phyloP scores from a whole-genome alignment of 2,888 invertebrate genomes.

The Agrochola lota region DNA sequence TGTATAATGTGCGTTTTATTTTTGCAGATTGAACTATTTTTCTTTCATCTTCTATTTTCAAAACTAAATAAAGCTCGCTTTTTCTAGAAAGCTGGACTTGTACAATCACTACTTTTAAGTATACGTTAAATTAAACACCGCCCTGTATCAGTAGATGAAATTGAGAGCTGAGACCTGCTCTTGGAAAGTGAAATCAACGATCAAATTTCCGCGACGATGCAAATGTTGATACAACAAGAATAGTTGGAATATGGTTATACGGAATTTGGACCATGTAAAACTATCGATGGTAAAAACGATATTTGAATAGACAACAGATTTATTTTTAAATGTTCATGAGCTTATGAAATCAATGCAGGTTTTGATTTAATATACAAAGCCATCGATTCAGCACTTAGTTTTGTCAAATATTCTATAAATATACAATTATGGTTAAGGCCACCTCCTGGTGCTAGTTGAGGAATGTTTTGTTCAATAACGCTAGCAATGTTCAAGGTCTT shows the following conservation, averaged over 20 bases:
- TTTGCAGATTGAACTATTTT: background rate
- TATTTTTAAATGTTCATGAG: slow-evolving; percentile 14
- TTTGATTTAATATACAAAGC: too few species aligned
- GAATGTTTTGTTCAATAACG: background rate
- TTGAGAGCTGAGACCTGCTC: background rate
- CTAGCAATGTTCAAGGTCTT: background rate
- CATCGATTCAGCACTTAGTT: background rate
- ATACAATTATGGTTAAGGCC: background rate
- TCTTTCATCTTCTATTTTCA: background rate
- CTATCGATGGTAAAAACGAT: background rate
- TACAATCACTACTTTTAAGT: background rate
- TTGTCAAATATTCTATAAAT: background rate
- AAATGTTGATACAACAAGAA: slow-evolving; percentile 16
- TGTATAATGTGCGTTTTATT: background rate
- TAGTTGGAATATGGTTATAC: background rate
- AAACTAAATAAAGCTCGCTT: background rate
- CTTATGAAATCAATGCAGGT: slow-evolving; percentile 21
- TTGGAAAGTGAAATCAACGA: background rate
- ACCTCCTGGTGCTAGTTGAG: background rate
- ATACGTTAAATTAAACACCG: background rate
- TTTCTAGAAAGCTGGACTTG: background rate
- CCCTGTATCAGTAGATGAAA: background rate
- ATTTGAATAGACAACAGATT: slow-evolving; percentile 1
- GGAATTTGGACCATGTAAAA: background rate
- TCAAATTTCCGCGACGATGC: background rate